phyloP scores from a whole-genome alignment of 35 echinoderm and acorn worm genomes.

The Ptychodera flava region DNA sequence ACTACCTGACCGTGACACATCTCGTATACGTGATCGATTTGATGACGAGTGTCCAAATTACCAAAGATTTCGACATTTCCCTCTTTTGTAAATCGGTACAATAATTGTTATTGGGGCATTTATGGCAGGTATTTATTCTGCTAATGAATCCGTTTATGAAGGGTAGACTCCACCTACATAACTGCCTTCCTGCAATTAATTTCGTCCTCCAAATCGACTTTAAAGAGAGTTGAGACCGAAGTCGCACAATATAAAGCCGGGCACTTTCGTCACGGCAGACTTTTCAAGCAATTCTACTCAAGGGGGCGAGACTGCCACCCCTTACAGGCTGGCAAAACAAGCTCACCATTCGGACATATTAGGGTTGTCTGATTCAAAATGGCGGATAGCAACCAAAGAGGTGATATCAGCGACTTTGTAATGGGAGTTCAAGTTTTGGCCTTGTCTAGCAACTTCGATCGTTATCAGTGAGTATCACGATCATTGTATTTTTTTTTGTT shows the following conservation, averaged over 20 bases:
- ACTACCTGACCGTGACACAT: not conserved
- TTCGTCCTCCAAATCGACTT: not conserved
- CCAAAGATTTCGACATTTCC: not conserved
- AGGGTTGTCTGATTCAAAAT: not conserved
- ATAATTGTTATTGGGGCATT: constrained; percentile 1
- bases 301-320: too few relatives aligned
- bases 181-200: not conserved
- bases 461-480: not conserved
- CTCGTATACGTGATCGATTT: not conserved
- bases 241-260: not conserved
- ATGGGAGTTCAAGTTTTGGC: not conserved
- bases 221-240: not conserved
- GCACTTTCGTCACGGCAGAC: not conserved
- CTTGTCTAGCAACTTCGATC: not conserved
- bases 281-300: not conserved
- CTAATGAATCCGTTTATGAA: not conserved
- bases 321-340: too few relatives aligned
- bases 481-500: not conserved
- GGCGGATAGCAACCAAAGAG: too few relatives aligned
- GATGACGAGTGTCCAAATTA: not conserved
- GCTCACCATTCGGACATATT: too few relatives aligned
- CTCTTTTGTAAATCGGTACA: not conserved
- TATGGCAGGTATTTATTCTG: not conserved
- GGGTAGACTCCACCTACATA: not conserved
- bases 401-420: too few relatives aligned